A percentile compares a stretch with the other conserved stretches of the same genome.
phyloP scores from a whole-genome alignment of 2,113 vertebrate species.

The Trichechus manatus region DNA sequence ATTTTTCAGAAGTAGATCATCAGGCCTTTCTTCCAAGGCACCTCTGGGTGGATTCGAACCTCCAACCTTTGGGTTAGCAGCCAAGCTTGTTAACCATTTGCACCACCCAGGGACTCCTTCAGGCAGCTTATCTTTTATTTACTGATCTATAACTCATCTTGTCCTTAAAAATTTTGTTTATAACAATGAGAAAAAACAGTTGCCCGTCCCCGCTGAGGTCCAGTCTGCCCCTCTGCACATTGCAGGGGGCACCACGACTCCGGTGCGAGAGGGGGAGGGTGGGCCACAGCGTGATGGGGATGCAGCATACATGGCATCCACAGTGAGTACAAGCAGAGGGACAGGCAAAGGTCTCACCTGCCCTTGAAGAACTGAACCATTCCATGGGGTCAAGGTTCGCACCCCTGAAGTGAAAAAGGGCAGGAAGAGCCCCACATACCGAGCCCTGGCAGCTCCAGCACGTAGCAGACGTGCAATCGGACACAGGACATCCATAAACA shows the following conservation, averaged over 20 bases:
- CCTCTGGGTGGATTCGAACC: neutral
- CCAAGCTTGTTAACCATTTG: neutral
- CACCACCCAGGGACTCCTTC: neutral
- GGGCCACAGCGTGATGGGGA: neutral
- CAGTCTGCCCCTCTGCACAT: neutral
- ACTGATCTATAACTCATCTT: neutral
- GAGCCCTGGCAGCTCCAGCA: neutral
- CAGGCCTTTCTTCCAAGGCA: no score
- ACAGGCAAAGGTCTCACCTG: accelerated
- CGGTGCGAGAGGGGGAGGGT: accelerated
- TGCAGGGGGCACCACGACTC: accelerated
- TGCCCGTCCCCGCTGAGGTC: neutral
- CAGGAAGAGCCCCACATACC: neutral
- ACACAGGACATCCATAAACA: no score
- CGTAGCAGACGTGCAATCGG: accelerated
- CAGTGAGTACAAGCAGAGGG: neutral
- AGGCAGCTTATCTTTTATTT: neutral
- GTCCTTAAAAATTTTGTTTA: neutral
- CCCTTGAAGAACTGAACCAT: neutral
- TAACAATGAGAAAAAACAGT: neutral
- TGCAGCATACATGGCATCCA: neutral
- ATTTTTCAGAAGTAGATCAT: neutral
- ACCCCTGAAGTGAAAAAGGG: neutral
- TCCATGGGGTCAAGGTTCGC: neutral
- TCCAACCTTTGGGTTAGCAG: neutral